Evolutionary conservation across 2,113 vertebrate species (phyloP).

Genomic region (Neodon shergylaensis): DNA sequence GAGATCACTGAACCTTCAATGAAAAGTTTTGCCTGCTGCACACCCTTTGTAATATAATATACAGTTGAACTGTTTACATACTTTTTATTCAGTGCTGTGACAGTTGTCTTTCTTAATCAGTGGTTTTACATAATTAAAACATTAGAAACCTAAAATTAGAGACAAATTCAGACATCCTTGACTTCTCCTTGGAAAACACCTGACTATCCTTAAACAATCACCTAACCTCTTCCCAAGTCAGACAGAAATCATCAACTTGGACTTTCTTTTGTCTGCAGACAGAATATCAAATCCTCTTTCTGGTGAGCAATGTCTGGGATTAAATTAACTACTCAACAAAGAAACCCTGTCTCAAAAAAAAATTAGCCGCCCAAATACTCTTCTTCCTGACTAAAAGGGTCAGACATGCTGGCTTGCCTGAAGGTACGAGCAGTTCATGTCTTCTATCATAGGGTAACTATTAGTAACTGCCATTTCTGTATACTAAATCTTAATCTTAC

Average conservation of each 20-base stretch:
- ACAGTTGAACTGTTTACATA: slow-evolving; percentile 36
- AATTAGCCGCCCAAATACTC: background rate
- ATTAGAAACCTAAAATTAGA: slow-evolving; percentile 62
- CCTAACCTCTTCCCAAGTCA: slow-evolving; percentile 12
- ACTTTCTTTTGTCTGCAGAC: background rate
- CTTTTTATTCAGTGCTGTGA: slow-evolving; percentile 64
- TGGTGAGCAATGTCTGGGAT: slow-evolving; percentile 32
- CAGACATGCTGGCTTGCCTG: background rate
- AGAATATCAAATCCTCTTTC: background rate
- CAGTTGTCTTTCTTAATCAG: slow-evolving; percentile 70
- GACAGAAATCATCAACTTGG: background rate
- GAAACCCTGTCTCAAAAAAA: too few species aligned
- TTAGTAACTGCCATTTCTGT: background rate
- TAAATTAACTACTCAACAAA: background rate
- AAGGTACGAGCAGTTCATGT: slow-evolving; percentile 2
- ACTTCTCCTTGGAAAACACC: slow-evolving; percentile 52
- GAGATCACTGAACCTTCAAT: background rate
- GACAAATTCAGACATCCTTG: slow-evolving; percentile 38
- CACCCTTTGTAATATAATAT: slow-evolving; percentile 50
- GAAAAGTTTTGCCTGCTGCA: slow-evolving; percentile 34
- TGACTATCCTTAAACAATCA: slow-evolving; percentile 43
- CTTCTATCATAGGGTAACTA: background rate
- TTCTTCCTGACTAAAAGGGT: background rate
- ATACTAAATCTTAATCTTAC: background rate
- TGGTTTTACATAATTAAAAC: slow-evolving; percentile 62